phyloP scores from a whole-genome alignment of 2,888 invertebrate genomes.

The Endomychus coccineus region DNA sequence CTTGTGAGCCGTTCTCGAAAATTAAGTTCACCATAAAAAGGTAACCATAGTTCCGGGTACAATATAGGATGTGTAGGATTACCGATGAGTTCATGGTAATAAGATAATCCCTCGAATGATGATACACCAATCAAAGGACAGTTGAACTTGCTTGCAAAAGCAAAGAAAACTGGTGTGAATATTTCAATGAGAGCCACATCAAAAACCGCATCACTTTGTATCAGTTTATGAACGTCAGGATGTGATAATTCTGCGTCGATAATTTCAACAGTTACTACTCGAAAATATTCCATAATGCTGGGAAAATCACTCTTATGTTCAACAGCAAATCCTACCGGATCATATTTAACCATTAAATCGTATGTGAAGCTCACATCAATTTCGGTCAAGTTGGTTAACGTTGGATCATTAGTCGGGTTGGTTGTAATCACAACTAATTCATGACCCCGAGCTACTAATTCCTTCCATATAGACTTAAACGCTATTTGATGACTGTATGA shows the following conservation, averaged over 20 bases:
- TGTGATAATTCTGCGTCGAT: constrained; percentile 22
- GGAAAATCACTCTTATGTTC: not conserved
- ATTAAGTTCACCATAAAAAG: constrained; percentile 42
- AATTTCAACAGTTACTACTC: constrained; percentile 13
- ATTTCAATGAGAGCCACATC: constrained; percentile 19
- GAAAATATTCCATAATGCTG: not conserved
- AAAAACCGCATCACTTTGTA: constrained; percentile 28
- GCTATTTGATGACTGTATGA: constrained; percentile 21
- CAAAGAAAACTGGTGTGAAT: constrained; percentile 12
- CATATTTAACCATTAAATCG: constrained; percentile 19
- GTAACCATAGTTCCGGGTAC: constrained; percentile 35
- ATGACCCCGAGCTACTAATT: constrained; percentile 33
- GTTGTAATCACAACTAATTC: constrained; percentile 33
- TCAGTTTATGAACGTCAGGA: constrained; percentile 25
- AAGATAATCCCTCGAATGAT: constrained; percentile 20
- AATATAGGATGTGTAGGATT: constrained; percentile 30
- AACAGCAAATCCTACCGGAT: not conserved
- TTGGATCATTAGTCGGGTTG: constrained; percentile 30
- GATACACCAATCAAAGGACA: constrained; percentile 21
- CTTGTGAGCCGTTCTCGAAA: constrained; percentile 32
- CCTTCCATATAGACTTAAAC: constrained; percentile 29
- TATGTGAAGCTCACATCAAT: constrained; percentile 29
- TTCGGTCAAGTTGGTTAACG: constrained; percentile 33
- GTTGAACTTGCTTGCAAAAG: constrained; percentile 12
- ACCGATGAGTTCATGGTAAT: constrained; percentile 24